Evolutionary conservation across 2,888 invertebrate genomes (phyloP).

Genomic region (Morpho deidamia): DNA sequence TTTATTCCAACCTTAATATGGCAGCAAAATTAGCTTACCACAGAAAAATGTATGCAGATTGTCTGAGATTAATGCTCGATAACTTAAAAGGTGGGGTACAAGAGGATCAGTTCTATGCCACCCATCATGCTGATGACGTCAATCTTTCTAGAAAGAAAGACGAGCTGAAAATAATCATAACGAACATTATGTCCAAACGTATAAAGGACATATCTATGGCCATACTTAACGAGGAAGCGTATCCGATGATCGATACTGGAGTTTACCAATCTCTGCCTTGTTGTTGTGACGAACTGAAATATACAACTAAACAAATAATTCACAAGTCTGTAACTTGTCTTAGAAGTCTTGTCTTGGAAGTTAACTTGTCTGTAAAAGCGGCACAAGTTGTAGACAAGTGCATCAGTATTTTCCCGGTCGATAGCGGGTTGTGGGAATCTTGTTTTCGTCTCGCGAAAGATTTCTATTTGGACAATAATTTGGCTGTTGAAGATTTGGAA

Average conservation of each 20-base stretch:
- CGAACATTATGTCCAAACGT: slow-evolving; percentile 55
- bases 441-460: slow-evolving; percentile 61
- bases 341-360: no score
- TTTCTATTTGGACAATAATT: slow-evolving; percentile 56
- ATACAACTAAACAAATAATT: slow-evolving; percentile 32
- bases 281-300: slow-evolving; percentile 57
- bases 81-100: slow-evolving; percentile 40
- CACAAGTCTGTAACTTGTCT: slow-evolving; percentile 27
- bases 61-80: slow-evolving; percentile 48
- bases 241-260: slow-evolving; percentile 42
- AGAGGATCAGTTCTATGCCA: slow-evolving; percentile 40
- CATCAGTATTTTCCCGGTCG: slow-evolving; percentile 58
- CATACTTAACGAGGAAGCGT: slow-evolving; percentile 58
- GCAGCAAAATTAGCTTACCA: slow-evolving; percentile 63
- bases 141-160: slow-evolving; percentile 37
- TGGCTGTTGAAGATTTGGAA: slow-evolving; percentile 72
- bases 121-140: slow-evolving; percentile 41
- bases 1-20: slow-evolving; percentile 53
- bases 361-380: slow-evolving; percentile 47
- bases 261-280: slow-evolving; percentile 51
- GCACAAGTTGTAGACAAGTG: slow-evolving; percentile 60
- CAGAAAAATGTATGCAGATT: slow-evolving; percentile 50
- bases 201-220: slow-evolving; percentile 61
- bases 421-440: slow-evolving; percentile 57
- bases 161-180: slow-evolving; percentile 50